phyloP scores from a whole-genome alignment of 2,888 invertebrate genomes.

The Trissoscelio sp. region DNA sequence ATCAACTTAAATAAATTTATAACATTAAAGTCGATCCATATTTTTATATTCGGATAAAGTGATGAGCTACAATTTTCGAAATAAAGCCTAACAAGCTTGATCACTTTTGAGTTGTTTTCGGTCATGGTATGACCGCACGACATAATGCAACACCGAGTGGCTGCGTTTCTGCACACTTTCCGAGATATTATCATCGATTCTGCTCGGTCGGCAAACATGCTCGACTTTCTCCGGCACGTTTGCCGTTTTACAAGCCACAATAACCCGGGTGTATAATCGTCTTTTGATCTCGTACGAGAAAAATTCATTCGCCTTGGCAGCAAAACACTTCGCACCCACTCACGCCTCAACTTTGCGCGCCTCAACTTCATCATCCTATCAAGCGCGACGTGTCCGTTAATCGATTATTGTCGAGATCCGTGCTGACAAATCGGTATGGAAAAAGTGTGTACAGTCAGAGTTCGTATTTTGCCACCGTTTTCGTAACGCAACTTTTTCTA shows the following conservation, averaged over 20 bases:
- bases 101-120: conserved; percentile 4
- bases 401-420: conserved; percentile 9
- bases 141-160: conserved; percentile 25
- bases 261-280: conserved; percentile 59
- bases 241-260: conserved; percentile 69
- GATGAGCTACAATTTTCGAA: no score
- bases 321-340: conserved; percentile 60
- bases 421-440: conserved; percentile 14
- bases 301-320: conserved; percentile 56
- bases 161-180: conserved; percentile 39
- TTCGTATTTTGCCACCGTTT: conserved; percentile 10
- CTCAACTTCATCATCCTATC: conserved; percentile 28
- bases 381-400: neutral
- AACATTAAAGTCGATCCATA: no score
- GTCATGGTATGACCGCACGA: neutral
- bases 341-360: conserved; percentile 3
- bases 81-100: no score
- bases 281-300: conserved; percentile 56
- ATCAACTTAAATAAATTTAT: no score
- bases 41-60: no score
- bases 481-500: neutral
- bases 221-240: conserved; percentile 61
- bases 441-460: conserved; percentile 1
- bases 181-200: conserved; percentile 48
- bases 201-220: conserved; percentile 43